These are phyloP conservation scores for Engystomops pustulosus DNA, from an alignment of 2,113 vertebrate genomes.

Conservation along the genomic window DNA sequence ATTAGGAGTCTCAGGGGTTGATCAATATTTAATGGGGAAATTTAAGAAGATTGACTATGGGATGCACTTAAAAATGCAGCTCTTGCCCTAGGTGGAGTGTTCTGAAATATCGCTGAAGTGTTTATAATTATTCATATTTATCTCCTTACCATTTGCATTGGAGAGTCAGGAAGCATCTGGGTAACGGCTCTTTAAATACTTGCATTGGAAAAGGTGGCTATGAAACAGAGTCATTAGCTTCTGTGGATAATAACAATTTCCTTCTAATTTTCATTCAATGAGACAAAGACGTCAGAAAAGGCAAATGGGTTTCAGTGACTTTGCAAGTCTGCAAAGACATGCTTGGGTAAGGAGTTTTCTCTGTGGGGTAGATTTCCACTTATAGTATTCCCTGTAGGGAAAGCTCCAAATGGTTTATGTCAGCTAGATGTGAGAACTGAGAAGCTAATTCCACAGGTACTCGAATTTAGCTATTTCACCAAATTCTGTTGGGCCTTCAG, in stretches of 20 bases:
- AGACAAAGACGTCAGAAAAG: conserved; percentile 51
- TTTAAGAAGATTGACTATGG: conserved; percentile 76
- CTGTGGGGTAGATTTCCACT: conserved; percentile 58
- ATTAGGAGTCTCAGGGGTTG: conserved; percentile 69
- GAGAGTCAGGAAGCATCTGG: conserved; percentile 55
- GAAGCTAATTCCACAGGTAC: conserved; percentile 54
- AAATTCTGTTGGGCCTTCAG: not conserved
- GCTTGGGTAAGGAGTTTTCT: conserved; percentile 59
- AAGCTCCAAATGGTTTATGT: conserved; percentile 53
- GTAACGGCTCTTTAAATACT: conserved; percentile 56
- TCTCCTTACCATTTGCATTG: conserved; percentile 39
- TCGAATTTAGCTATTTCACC: not conserved
- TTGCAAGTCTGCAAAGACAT: conserved; percentile 58
- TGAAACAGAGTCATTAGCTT: conserved; percentile 54
- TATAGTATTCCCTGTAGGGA: conserved; percentile 49
- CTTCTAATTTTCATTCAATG: conserved; percentile 53
- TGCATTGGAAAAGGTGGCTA: conserved; percentile 54
- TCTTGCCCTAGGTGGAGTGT: conserved; percentile 78
- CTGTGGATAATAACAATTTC: conserved; percentile 57
- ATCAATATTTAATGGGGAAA: conserved; percentile 81
- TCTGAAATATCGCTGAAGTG: conserved; percentile 68
- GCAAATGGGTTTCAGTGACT: conserved; percentile 57
- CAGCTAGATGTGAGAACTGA: conserved; percentile 50
- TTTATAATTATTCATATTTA: conserved; percentile 60
- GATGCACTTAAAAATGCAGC: conserved; percentile 75